Conservation (phyloP, 2,888 invertebrate genomes). For the Sarcophaga rosellei region DNA sequence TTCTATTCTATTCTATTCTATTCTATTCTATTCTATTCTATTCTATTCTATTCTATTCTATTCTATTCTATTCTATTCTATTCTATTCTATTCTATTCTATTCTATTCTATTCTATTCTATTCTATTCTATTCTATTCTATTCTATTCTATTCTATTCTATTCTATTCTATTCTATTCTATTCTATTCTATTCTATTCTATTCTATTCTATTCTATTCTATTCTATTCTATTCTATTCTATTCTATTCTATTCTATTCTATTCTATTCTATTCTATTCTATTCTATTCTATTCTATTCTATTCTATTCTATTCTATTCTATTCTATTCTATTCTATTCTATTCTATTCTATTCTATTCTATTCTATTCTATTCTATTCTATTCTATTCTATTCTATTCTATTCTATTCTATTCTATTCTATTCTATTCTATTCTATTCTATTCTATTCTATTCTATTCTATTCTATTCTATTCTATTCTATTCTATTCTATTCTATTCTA, state of each 20-base stretch:
- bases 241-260: constrained; percentile 50
- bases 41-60: constrained; percentile 29
- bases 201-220: constrained; percentile 50
- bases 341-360: too few species aligned
- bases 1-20: constrained; percentile 41
- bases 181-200: constrained; percentile 51
- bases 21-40: constrained; percentile 29
- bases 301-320: too few species aligned
- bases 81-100: constrained; percentile 50
- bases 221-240: too few species aligned
- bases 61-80: constrained; percentile 53
- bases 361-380: too few species aligned
- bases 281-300: too few species aligned
- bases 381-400: too few species aligned
- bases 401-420: too few species aligned
- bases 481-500: too few species aligned
- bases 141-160: constrained; percentile 53
- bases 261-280: constrained; percentile 51
- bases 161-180: constrained; percentile 50
- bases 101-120: constrained; percentile 54
- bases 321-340: too few species aligned
- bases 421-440: too few species aligned
- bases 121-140: constrained; percentile 54
- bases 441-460: too few species aligned
- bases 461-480: too few species aligned